Conservation (phyloP, 2,797 vertebrate species). For the Leuciscus waleckii region DNA sequence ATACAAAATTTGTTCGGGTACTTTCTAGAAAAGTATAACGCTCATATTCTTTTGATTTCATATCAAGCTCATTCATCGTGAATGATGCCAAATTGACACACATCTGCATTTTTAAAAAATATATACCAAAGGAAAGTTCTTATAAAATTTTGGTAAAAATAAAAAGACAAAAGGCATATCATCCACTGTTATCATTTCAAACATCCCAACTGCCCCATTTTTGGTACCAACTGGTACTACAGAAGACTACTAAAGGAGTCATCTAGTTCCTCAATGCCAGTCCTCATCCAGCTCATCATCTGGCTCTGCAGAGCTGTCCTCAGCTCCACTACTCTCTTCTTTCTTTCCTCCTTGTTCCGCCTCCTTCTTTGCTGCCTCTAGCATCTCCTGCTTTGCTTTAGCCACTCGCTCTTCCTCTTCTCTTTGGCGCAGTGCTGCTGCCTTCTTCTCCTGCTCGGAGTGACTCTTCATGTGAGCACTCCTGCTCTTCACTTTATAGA, state of each 20-base stretch:
- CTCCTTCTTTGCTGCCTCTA: constrained; percentile 57
- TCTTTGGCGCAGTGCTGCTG: constrained; percentile 84
- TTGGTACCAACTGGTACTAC: background rate
- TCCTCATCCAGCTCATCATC: constrained; percentile 79
- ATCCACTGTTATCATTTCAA: background rate
- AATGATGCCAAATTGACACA: background rate
- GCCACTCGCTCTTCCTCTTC: constrained; percentile 82
- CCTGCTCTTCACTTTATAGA: constrained; percentile 98
- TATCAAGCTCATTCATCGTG: constrained; percentile 9
- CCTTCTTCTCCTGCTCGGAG: constrained; percentile 97
- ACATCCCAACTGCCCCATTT: background rate
- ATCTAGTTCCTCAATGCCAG: constrained; percentile 73
- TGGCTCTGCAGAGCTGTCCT: constrained; percentile 71
- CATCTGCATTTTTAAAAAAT: background rate
- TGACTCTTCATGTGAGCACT: constrained; percentile 99
- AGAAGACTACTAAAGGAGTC: background rate
- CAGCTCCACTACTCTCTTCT: constrained; percentile 76
- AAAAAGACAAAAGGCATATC: background rate
- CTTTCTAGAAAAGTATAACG: background rate
- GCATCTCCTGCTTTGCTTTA: constrained; percentile 15
- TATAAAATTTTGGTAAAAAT: constrained; percentile 9
- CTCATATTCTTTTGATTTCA: background rate
- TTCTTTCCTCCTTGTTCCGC: constrained; percentile 67
- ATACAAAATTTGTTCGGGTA: constrained; percentile 53
- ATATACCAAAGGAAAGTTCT: background rate